These are phyloP conservation scores for Ciona savignyi DNA, from an alignment of 23 tunicate species.

Conservation along the genomic window DNA sequence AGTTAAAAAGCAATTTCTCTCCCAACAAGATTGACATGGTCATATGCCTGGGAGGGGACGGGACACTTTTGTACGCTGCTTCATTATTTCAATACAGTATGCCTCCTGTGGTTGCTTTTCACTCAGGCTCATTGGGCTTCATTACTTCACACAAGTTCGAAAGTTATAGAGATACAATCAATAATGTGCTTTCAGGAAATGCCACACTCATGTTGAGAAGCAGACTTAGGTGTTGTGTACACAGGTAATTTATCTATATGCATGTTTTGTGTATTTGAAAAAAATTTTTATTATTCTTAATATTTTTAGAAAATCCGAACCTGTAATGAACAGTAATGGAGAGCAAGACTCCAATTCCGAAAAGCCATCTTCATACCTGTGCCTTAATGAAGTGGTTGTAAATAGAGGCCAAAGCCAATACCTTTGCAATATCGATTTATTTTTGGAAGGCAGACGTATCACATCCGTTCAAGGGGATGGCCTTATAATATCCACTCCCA, in stretches of 20 bases:
- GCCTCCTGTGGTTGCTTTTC: conserved; percentile 72
- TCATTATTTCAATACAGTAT: conserved; percentile 51
- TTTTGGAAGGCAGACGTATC: conserved; percentile 33
- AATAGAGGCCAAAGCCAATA: conserved; percentile 44
- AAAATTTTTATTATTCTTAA: neutral
- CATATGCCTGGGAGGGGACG: conserved; percentile 78
- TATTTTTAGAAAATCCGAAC: neutral
- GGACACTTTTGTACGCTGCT: conserved; percentile 67
- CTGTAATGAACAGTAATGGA: neutral
- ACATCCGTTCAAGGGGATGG: conserved; percentile 85
- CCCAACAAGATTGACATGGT: conserved; percentile 32
- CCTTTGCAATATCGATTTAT: conserved; percentile 59
- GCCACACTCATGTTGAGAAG: conserved; percentile 50
- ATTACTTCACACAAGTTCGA: conserved; percentile 37
- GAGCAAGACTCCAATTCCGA: neutral
- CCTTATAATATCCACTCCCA: conserved; percentile 67
- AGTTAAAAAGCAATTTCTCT: neutral
- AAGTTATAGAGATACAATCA: conserved; percentile 19
- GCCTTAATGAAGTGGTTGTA: conserved; percentile 48
- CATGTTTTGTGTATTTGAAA: neutral
- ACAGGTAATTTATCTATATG: conserved; percentile 12
- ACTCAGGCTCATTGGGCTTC: conserved; percentile 60
- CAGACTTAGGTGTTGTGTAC: conserved; percentile 26
- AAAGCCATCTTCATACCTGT: conserved; percentile 15
- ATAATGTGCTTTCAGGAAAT: conserved; percentile 31